These are phyloP conservation scores for Zygogramma bicolorata DNA, from an alignment of 2,888 invertebrate species.

Conservation along the genomic window DNA sequence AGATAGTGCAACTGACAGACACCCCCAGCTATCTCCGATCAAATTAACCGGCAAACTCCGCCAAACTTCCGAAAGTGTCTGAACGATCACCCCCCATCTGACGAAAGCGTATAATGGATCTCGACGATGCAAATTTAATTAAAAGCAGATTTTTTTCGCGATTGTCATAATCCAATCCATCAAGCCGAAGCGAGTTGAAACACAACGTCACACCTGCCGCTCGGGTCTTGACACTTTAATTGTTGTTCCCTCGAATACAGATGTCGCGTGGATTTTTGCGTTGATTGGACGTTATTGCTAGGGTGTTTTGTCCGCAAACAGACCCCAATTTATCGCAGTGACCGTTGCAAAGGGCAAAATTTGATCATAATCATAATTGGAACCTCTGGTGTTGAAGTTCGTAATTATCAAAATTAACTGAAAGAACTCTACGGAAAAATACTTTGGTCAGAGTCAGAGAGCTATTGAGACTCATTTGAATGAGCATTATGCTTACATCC, in stretches of 20 bases:
- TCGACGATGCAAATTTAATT: slow-evolving; percentile 4
- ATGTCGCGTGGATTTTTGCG: background rate
- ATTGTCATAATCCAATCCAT: background rate
- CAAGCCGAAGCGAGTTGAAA: background rate
- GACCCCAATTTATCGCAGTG: background rate
- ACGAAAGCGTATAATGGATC: background rate
- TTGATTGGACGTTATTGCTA: background rate
- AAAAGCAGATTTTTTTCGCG: background rate
- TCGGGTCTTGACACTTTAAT: background rate
- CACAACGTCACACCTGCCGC: background rate
- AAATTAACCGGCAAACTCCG: slow-evolving; percentile 1
- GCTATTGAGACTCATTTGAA: too few species aligned
- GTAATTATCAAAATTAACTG: too few species aligned
- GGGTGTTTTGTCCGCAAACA: background rate
- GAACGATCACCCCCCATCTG: background rate
- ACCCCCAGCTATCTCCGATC: background rate
- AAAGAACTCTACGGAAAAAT: too few species aligned
- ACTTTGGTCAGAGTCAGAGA: too few species aligned
- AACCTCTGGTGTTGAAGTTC: too few species aligned
- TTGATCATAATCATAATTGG: too few species aligned
- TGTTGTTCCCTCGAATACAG: background rate
- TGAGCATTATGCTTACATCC: too few species aligned
- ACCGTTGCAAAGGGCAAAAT: background rate
- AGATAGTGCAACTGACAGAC: background rate
- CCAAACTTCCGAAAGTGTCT: slow-evolving; percentile 1